Evolutionary conservation across 2,113 vertebrate genomes (phyloP), one percentile per base, ranked within the genome.

Genomic region (Halcyon malimbica): DNA sequence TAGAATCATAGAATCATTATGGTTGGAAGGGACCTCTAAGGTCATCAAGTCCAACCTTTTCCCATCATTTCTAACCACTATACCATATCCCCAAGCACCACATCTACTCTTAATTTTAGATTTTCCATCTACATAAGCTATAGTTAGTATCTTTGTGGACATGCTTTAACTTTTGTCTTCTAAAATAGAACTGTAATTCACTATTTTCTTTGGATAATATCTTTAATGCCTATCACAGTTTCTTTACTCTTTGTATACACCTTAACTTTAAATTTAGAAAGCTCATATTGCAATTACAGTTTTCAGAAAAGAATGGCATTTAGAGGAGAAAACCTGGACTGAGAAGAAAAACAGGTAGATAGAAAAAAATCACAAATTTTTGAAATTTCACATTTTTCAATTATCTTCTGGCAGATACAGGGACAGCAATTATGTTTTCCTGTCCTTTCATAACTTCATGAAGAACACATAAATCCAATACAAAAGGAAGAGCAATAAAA

Each of bases 401-500:
- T 80, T 67, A 17, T 56, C 12, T 79, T 85, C 31, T 77, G 26
- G 20, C 60, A 94, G 73, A 90, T 70, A 10, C 16, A 76, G 16
- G 6, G 11, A 50, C 17, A 88, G 21, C 11, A 77, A 70, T 76
- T 44, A 64, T 29, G 1, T 54, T 90, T 89, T 77, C 33, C 15
- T 88, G 20, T 75, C 21, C 57, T 90, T 75, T 88, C 35, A 44
- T 44, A 86, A 62, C 9, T 90, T 70, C 29, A 67, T 83, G 29
- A 96, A 80, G 46, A 96, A 59, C 39, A 88, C 29, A 87, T 75
- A 86, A 94, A 70, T 92, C 39, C 16, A 11, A 95, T 81, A 65
- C 39, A 96, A 96, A 95, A 94, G 37, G 68, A 93, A 93, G 29
- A 71, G 13, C 78, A 92, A 92, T 93, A 90, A 96, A 95, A 75